Base-by-base conservation (phyloP, 2,797 vertebrate species). In the Vespertilio murinus region DNA sequence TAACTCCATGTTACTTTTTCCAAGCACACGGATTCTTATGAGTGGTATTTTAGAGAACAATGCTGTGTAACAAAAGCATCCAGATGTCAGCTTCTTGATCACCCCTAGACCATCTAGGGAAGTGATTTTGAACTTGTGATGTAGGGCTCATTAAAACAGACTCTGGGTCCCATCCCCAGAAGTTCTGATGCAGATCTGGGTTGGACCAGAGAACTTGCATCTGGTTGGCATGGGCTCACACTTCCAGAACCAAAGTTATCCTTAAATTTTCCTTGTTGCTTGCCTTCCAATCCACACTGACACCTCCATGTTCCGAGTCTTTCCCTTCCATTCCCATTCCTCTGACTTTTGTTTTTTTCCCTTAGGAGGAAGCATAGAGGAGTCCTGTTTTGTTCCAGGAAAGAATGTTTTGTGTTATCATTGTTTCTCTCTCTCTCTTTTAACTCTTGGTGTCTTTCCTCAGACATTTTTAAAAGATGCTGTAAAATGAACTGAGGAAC, bases 1-100 rank as follows among this genome's bases (percentile, higher is more conserved):
- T 64, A 87, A 94, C 20, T 71, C 59, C 92, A 54, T 23, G 71
- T 95, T 78, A 67, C 49, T 91, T 91, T 42, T 88, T 61, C 54
- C 45, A 86, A 79, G 64, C 22, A 54, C 10, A 69, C 7, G 75
- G 65, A 49, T 81, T 77, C 73, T 77, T 92, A 64, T 28, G 56
- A 84, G 69, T 54, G 12, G 35, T 81, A 69, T 88, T 95, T 84
- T 81, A 52, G 40, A 42, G 78, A 88, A 77, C 40, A 49, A 52
- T 18, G 38, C 64, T 75, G 56, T 6, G 1, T 79, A 83, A 70
- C 11, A 56, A 80, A 87, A 80, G 42, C 73, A 70, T 67, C 22
- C 61, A 33, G 69, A 77, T 71, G 47, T 38, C 10, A 28, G 78
- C 7, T 22, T 80, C 67, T 22, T 45, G 69, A 71, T 59, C 23